Evolutionary conservation across 2,113 vertebrate genomes (phyloP), one percentile per base, ranked within the genome.

Genomic region (Aythya baeri): DNA sequence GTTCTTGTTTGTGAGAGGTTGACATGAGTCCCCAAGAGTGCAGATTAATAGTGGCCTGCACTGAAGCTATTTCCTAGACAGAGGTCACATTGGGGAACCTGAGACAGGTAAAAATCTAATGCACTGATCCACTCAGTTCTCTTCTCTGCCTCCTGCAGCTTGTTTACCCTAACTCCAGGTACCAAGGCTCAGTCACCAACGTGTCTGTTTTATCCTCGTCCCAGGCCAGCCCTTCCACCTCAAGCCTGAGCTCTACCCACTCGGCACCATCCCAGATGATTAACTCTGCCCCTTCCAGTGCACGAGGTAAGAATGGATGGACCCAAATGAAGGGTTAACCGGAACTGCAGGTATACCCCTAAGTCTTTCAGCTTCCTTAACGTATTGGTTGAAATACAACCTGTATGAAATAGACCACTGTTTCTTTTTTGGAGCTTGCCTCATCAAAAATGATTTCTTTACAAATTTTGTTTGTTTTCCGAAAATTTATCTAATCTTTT

Each of bases 221-320:
- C 96, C 98, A 99, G 98, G 99, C 99, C 57, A 99, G 99, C 97
- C 99, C 99, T 72, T 99, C 99, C 84, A 99, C 99, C 94, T 99
- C 99, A 87, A 99, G 99, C 96, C 97, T 99, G 97, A 99, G 99
- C 94, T 99, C 99, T 61, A 99, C 99, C 74, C 99, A 99, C 94
- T 99, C 99, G 8, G 99, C 99, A 81, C 99, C 98, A 3, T 99
- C 99, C 68, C 99, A 99, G 98, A 98, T 99, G 97, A 98, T 99
- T 87, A 99, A 99, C 97, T 99, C 99, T 84, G 98, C 99, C 91
- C 99, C 98, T 72, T 98, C 99, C 91, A 99, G 99, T 80, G 99
- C 99, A 96, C 98, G 99, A 99, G 99, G 99, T 99, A 98, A 98
- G 98, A 94, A 96, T 4, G 36, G 76, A 78, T 80, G 86, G 84